These are phyloP conservation scores for Protaetia brevitarsis DNA, from an alignment of 1,140 invertebrate genomes.

Conservation along the genomic window DNA sequence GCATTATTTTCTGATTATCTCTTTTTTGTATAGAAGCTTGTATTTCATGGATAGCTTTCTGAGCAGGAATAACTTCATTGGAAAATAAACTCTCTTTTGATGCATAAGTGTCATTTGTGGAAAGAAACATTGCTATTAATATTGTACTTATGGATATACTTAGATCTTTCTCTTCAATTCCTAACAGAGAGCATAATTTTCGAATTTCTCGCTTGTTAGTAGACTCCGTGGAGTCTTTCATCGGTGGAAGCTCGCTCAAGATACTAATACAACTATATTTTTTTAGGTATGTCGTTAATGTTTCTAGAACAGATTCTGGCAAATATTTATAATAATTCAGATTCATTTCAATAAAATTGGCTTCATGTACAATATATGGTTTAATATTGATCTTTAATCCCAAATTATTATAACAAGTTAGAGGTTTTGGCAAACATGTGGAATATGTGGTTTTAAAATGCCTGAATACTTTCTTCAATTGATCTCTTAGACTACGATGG, in stretches of 20 bases:
- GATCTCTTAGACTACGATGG: conserved; percentile 9
- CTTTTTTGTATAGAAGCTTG: neutral
- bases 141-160: neutral
- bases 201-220: neutral
- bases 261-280: neutral
- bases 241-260: neutral
- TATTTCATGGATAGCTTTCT: neutral
- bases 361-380: conserved; percentile 21
- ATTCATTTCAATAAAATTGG: conserved; percentile 10
- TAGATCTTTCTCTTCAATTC: neutral
- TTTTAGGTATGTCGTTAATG: neutral
- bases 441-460: neutral
- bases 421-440: neutral
- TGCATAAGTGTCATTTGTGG: neutral
- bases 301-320: neutral
- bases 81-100: neutral
- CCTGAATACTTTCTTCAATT: conserved; percentile 5
- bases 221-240: neutral
- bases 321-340: conserved; percentile 20
- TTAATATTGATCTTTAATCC: neutral
- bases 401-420: neutral
- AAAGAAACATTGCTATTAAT: conserved; percentile 1
- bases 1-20: neutral
- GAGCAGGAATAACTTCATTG: neutral
- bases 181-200: neutral